Evolutionary conservation across 2,797 vertebrate species (phyloP), one percentile per base, ranked within the genome.

Genomic region (Manis pentadactyla): DNA sequence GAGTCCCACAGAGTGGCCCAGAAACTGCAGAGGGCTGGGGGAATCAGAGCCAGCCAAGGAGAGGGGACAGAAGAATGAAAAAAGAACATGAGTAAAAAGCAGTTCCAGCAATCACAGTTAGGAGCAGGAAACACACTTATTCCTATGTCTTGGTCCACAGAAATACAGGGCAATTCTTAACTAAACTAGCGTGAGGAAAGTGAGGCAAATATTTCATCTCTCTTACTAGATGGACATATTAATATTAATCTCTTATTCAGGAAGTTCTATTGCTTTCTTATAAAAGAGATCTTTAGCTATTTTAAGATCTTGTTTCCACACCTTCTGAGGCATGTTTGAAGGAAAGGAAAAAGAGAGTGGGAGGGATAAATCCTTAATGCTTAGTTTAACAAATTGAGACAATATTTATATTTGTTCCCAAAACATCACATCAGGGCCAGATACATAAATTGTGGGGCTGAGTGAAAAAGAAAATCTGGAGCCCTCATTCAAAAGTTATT

Each of bases 141-240:
- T 71, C 66, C 46, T 61, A 14, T 37, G 42, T 39, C 4, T 68
- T 51, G 18, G 51, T 90, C 93, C 49, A 64, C 55, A 29, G 27
- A 29, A 73, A 42, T 4, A 34, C 12, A 12, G n/a, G 11, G 1
- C 15, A 85, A 92, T 78, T 78, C 66, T 79, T 91, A 77, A 95
- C 29, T 42, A 96, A 91, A 89, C 21, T 27, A 90, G 51, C 12
- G 81, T 87, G 42, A 91, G 23, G 31, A 93, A 93, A 74, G 59
- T 39, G 14, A 77, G 69, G 51, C 78, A 95, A 89, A 42, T 87
- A 79, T 87, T 93, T 89, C 87, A 90, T 95, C 92, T 95, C 71
- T 84, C 79, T 46, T 87, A n/a, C 77, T 87, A 94, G 37, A 95
- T 95, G 92, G 57, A 74, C 49, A 61, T 61, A 34, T 69, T 93